Conservation (phyloP, 2,113 vertebrate species). For the Menidia beryllina region DNA sequence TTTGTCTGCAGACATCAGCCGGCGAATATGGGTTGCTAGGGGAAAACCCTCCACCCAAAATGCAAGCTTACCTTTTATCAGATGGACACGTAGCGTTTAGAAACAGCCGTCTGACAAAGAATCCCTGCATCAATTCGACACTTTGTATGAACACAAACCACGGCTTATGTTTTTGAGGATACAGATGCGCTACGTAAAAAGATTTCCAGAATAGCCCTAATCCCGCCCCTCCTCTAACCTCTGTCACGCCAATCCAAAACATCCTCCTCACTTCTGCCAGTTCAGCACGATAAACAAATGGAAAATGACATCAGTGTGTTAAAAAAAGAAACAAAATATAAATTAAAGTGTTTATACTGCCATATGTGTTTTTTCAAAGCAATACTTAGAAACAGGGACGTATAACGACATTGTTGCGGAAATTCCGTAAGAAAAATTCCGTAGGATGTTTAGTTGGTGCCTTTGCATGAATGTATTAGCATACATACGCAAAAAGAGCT, state of each 20-base stretch:
- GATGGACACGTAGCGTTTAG: background rate
- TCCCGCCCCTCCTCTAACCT: slow-evolving; percentile 53
- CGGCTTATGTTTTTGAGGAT: slow-evolving; percentile 29
- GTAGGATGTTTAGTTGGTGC: too few relatives aligned
- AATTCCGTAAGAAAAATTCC: too few relatives aligned
- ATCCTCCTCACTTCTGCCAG: background rate
- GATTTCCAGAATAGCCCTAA: slow-evolving; percentile 54
- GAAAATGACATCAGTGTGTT: too few relatives aligned
- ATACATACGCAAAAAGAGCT: too few relatives aligned
- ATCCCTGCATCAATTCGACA: slow-evolving; percentile 7
- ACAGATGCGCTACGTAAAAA: slow-evolving; percentile 74
- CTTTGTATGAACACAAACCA: slow-evolving; percentile 13
- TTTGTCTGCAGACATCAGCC: slow-evolving; percentile 68
- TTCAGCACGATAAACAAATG: background rate
- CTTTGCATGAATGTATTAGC: too few relatives aligned
- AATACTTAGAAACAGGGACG: background rate
- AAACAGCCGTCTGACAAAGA: background rate
- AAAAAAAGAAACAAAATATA: too few relatives aligned
- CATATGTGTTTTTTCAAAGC: background rate
- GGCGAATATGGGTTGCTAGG: background rate
- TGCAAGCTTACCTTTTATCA: slow-evolving; percentile 57
- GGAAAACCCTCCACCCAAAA: background rate
- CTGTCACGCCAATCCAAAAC: slow-evolving; percentile 27
- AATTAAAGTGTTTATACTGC: background rate
- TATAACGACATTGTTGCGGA: background rate